These are phyloP conservation scores for Dynastes grantii DNA, from an alignment of 2,888 invertebrate genomes.

Conservation along the genomic window DNA sequence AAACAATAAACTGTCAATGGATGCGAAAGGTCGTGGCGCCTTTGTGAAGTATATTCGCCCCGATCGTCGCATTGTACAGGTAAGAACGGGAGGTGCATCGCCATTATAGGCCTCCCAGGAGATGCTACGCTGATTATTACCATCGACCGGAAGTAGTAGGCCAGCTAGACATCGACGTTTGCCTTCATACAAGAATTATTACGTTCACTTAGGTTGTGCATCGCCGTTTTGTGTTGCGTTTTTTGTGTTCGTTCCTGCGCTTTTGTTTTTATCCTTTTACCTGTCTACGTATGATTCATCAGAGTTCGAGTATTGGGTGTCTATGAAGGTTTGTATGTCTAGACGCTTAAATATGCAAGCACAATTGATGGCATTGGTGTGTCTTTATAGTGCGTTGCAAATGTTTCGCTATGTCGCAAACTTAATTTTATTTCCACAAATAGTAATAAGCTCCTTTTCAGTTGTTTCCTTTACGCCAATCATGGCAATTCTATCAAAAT, in stretches of 20 bases:
- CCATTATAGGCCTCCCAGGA: constrained; percentile 32
- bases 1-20: constrained; percentile 57
- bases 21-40: constrained; percentile 54
- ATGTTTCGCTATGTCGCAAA: too few species aligned
- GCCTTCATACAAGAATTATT: constrained; percentile 32
- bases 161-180: constrained; percentile 1
- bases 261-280: constrained; percentile 1
- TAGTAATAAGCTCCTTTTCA: too few species aligned
- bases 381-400: too few species aligned
- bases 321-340: too few species aligned
- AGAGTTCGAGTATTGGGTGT: too few species aligned
- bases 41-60: constrained; percentile 47
- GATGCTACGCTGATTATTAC: constrained; percentile 42
- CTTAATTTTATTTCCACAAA: too few species aligned
- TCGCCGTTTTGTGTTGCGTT: constrained; percentile 1
- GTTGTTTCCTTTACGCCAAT: too few species aligned
- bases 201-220: neutral
- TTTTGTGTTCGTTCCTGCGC: neutral
- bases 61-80: constrained; percentile 33
- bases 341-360: too few species aligned
- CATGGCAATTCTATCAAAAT: too few species aligned
- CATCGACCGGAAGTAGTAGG: constrained; percentile 45
- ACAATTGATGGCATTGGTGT: too few species aligned
- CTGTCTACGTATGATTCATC: constrained; percentile 20
- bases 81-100: constrained; percentile 24